Percentiles rank a stretch among this genome's conserved stretches.
Evolutionary conservation across 2,113 vertebrate species (phyloP).

Genomic region (Antennarius striatus): DNA sequence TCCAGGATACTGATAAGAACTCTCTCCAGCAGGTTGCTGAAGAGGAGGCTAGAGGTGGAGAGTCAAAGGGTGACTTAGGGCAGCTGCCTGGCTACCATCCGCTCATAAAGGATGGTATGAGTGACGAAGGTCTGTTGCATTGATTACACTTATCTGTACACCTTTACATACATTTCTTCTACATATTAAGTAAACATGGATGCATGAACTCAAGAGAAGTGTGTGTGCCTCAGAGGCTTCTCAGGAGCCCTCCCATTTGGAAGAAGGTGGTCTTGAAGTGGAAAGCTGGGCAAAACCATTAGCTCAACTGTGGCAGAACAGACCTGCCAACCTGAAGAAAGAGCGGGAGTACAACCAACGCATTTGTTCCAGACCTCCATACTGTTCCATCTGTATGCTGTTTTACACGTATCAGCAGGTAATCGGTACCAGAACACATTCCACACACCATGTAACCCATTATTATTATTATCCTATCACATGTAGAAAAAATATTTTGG

Average conservation of each 20-base stretch:
- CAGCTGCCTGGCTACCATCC: conserved; percentile 65
- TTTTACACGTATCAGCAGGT: conserved; percentile 90
- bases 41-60: background rate
- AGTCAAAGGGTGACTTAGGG: conserved; percentile 42
- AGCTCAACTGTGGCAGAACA: conserved; percentile 92
- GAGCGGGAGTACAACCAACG: conserved; percentile 91
- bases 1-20: background rate
- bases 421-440: background rate
- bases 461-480: background rate
- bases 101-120: conserved; percentile 62
- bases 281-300: conserved; percentile 93
- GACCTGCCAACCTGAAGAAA: conserved; percentile 88
- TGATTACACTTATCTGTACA: background rate
- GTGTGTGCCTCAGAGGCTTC: conserved; percentile 78
- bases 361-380: conserved; percentile 87
- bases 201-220: background rate
- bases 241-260: conserved; percentile 78
- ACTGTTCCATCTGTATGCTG: conserved; percentile 91
- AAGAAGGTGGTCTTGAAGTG: conserved; percentile 88
- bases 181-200: background rate
- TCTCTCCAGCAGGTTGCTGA: conserved; percentile 47
- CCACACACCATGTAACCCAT: background rate
- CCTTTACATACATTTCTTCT: background rate
- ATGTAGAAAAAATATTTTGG: too few relatives aligned
- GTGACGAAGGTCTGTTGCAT: conserved; percentile 63